Base-by-base conservation (phyloP, 2,888 invertebrate species). In the Macroteleia sp. region DNA sequence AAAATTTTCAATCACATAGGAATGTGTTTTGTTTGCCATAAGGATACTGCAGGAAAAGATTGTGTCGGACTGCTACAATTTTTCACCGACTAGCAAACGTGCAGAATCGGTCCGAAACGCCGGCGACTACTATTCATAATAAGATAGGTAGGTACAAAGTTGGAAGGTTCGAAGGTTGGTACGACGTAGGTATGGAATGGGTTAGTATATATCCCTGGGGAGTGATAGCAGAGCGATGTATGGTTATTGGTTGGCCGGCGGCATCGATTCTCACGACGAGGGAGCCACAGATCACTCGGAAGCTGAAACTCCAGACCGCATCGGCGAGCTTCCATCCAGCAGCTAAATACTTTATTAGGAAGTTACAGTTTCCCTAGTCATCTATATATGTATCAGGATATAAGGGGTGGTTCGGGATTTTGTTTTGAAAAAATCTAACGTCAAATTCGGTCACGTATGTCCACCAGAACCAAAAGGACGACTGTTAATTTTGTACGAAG, bases 181-280 rank as follows among this genome's bases (percentile, higher is more conserved):
- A n/a, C n/a, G n/a, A n/a, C n/a, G n/a, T n/a, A n/a, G n/a, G n/a
- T n/a, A n/a, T n/a, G n/a, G n/a, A n/a, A n/a, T n/a, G n/a, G n/a
- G n/a, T n/a, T n/a, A n/a, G n/a, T n/a, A n/a, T n/a, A n/a, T n/a
- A n/a, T n/a, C n/a, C n/a, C n/a, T n/a, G n/a, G n/a, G n/a, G n/a
- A n/a, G n/a, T n/a, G n/a, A n/a, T n/a, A n/a, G 87, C 83, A 83
- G 83, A 86, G 88, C 86, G 89, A 90, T 89, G 90, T 90, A 90
- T 90, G 90, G 91, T 91, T 91, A 91, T 91, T 91, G 90, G 91
- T 87, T 88, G 88, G 88, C 87, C 87, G 89, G 87, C 86, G 86
- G 90, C 90, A 91, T 91, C 91, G 90, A 91, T 91, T 91, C 90
- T 89, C 89, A 88, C 88, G 87, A 84, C 90, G 84, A 89, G 90